Percentiles rank a stretch among this genome's conserved stretches.
Conservation (phyloP, 1,140 invertebrate species). For the Drosophila varians region DNA sequence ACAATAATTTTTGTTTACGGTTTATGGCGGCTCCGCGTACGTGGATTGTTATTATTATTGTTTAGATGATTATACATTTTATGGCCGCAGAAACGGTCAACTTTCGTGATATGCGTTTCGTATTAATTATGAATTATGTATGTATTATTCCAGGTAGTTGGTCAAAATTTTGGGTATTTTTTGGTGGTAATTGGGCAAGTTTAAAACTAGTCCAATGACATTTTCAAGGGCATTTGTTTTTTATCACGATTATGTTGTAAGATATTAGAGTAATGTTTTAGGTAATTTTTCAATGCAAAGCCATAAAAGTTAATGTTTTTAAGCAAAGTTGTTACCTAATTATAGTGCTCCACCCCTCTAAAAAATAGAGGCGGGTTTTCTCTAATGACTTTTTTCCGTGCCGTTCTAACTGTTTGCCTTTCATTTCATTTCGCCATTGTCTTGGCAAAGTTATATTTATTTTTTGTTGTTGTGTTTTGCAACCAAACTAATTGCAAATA, state of each 20-base stretch:
- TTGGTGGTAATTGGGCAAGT: conserved; percentile 23
- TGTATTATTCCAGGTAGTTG: conserved; percentile 18
- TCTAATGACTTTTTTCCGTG: conserved; percentile 52
- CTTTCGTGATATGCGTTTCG: conserved; percentile 57
- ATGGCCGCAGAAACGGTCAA: conserved; percentile 36
- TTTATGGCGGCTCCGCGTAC: conserved; percentile 38
- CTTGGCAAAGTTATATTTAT: conserved; percentile 28
- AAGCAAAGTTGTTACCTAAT: conserved; percentile 25
- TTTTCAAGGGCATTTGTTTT: conserved; percentile 23
- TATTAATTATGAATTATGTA: conserved; percentile 73
- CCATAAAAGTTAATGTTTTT: too few species aligned
- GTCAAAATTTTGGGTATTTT: conserved; percentile 2
- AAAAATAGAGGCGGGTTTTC: conserved; percentile 22
- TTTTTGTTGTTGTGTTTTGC: conserved; percentile 26
- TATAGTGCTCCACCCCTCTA: conserved; percentile 7
- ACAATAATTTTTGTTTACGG: conserved; percentile 56
- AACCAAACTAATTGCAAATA: conserved; percentile 56
- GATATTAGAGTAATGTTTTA: too few species aligned
- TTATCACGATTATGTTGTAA: too few species aligned
- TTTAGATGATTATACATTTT: conserved; percentile 66
- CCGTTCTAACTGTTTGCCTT: conserved; percentile 51
- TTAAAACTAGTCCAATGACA: conserved; percentile 29
- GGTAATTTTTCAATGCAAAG: too few species aligned
- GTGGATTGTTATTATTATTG: conserved; percentile 59
- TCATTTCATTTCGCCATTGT: conserved; percentile 39